A percentile compares a stretch with the other conserved stretches of the same genome.
Evolutionary conservation across 2,888 invertebrate genomes (phyloP).

Genomic region (Trichopoda pennipes): DNA sequence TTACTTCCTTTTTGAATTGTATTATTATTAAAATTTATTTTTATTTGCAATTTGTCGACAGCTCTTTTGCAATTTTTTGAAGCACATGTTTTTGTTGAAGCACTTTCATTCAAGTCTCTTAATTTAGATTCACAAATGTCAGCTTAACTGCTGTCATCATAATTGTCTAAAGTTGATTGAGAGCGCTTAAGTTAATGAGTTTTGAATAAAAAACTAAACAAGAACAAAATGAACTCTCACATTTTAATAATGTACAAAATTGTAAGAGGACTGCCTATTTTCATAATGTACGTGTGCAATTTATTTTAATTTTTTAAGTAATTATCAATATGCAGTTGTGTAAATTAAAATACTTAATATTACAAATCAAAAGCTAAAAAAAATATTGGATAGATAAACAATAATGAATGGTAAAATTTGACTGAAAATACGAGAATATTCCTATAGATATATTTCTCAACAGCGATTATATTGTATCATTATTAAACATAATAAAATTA

Average conservation of each 20-base stretch:
- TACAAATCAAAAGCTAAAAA: too few relatives aligned
- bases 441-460: too few relatives aligned
- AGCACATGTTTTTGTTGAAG: conserved; percentile 45
- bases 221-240: conserved; percentile 15
- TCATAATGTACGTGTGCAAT: neutral
- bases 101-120: conserved; percentile 61
- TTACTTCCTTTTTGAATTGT: too few relatives aligned
- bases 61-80: conserved; percentile 27
- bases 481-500: too few relatives aligned
- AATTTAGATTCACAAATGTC: conserved; percentile 64
- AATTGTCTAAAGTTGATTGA: conserved; percentile 64
- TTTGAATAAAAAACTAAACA: conserved; percentile 36
- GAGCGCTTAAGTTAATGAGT: conserved; percentile 60
- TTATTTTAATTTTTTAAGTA: neutral
- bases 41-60: conserved; percentile 51
- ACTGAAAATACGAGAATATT: too few relatives aligned
- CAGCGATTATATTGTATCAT: too few relatives aligned
- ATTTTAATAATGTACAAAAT: conserved; percentile 20
- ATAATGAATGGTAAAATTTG: too few relatives aligned
- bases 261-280: conserved; percentile 10
- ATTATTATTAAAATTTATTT: neutral
- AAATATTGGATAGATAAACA: too few relatives aligned
- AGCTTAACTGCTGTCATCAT: conserved; percentile 65
- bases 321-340: too few relatives aligned
- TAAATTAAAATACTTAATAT: too few relatives aligned